A percentile compares a stretch with the other conserved stretches of the same genome.
Evolutionary conservation across 1,140 invertebrate species (phyloP).

Genomic region (Drosophila bocqueti): DNA sequence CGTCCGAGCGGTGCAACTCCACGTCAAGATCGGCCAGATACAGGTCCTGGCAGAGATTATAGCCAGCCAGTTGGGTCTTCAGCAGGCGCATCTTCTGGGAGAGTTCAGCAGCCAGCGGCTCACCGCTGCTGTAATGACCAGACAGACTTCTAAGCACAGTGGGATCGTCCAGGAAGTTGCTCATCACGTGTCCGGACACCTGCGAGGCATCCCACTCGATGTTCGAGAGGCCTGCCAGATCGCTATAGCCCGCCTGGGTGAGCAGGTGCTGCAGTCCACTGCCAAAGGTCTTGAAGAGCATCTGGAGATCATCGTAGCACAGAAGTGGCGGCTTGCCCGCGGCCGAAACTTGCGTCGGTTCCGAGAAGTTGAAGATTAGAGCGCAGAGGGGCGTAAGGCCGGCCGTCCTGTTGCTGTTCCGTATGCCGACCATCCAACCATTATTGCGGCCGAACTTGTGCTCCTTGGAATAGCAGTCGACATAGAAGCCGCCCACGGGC

Average conservation of each 20-base stretch:
- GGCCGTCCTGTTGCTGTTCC: constrained; percentile 88
- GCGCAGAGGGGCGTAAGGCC: constrained; percentile 90
- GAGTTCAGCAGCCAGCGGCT: constrained; percentile 89
- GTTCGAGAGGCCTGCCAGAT: constrained; percentile 93
- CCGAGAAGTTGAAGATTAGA: constrained; percentile 93
- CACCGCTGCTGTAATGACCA: constrained; percentile 90
- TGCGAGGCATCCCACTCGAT: constrained; percentile 96
- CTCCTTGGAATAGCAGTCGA: constrained; percentile 92
- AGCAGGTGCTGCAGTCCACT: constrained; percentile 93
- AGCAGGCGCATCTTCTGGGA: constrained; percentile 88
- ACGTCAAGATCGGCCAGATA: constrained; percentile 95
- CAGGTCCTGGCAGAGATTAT: constrained; percentile 92
- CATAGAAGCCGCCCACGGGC: constrained; percentile 92
- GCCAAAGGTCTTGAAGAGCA: constrained; percentile 94
- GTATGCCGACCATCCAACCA: constrained; percentile 89
- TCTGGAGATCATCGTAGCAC: constrained; percentile 90
- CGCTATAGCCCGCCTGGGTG: constrained; percentile 91
- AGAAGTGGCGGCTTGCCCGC: constrained; percentile 90
- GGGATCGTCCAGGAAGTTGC: constrained; percentile 92
- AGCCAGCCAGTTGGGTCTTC: constrained; percentile 91
- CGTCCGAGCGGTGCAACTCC: constrained; percentile 91
- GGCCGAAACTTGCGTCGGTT: constrained; percentile 84
- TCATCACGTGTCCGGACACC: constrained; percentile 92
- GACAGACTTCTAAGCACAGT: constrained; percentile 89
- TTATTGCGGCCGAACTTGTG: constrained; percentile 86